These are phyloP conservation scores for Cactoblastis cactorum DNA, from an alignment of 2,888 invertebrate species.

Conservation along the genomic window DNA sequence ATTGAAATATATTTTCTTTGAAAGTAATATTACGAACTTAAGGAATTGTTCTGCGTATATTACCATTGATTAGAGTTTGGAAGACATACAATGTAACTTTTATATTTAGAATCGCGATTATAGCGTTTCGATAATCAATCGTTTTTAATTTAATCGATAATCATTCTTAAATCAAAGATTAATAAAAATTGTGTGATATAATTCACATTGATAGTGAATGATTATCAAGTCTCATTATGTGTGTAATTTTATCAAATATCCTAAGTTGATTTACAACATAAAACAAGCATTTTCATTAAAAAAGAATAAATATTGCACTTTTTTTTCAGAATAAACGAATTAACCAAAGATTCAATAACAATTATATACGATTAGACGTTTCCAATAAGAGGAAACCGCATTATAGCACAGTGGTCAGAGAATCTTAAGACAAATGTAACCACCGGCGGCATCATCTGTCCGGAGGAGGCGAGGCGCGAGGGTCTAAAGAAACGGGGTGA, in stretches of 20 bases:
- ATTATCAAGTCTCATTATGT: too few relatives aligned
- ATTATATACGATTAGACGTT: constrained; percentile 4
- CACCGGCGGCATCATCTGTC: constrained; percentile 40
- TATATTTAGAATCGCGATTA: too few relatives aligned
- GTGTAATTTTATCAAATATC: too few relatives aligned
- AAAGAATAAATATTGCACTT: too few relatives aligned
- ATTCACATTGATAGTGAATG: too few relatives aligned
- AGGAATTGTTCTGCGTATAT: not conserved
- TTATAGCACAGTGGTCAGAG: constrained; percentile 8
- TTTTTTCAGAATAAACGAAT: not conserved
- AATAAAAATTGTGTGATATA: too few relatives aligned
- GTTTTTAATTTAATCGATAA: too few relatives aligned
- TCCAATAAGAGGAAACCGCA: constrained; percentile 4
- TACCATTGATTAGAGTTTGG: not conserved
- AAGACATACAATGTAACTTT: not conserved
- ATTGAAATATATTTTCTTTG: not conserved
- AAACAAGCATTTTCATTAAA: not conserved
- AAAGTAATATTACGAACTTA: not conserved
- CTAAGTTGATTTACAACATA: too few relatives aligned
- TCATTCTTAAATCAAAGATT: too few relatives aligned
- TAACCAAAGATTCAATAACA: not conserved
- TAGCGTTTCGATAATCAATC: too few relatives aligned
- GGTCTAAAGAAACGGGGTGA: constrained; percentile 55
- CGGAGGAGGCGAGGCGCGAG: constrained; percentile 38
- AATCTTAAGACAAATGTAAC: constrained; percentile 26